Evolutionary conservation across 2,113 vertebrate species (phyloP).

Genomic region (Campylomormyrus numenius): DNA sequence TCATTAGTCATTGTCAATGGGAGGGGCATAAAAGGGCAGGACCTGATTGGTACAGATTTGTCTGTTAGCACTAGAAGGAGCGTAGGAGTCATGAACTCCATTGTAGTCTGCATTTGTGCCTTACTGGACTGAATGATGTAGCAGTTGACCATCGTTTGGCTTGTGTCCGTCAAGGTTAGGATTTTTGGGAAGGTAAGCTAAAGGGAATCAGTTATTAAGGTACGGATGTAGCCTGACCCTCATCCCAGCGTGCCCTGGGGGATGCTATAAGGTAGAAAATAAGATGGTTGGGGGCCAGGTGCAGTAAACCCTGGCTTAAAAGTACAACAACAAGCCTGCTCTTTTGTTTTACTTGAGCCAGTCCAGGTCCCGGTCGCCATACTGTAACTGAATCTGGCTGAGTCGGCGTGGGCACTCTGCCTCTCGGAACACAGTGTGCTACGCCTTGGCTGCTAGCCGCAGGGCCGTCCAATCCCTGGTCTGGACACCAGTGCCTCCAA

Average conservation of each 20-base stretch:
- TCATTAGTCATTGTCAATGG: not conserved
- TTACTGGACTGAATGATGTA: not conserved
- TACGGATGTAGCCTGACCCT: not conserved
- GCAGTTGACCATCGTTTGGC: not conserved
- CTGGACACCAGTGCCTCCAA: not conserved
- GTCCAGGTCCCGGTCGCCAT: not conserved
- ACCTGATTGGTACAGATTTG: not conserved
- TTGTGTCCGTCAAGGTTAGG: not conserved
- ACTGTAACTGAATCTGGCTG: not conserved
- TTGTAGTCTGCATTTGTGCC: not conserved
- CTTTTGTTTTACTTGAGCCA: not conserved
- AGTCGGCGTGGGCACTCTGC: not conserved
- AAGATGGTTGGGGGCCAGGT: not conserved
- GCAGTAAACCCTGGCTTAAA: not conserved
- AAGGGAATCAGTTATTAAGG: not conserved
- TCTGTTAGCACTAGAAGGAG: not conserved
- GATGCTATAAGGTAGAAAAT: not conserved
- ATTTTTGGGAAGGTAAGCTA: not conserved
- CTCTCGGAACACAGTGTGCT: not conserved
- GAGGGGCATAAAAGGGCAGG: not conserved
- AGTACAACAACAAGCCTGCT: not conserved
- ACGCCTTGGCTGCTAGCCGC: not conserved
- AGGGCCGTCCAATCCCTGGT: not conserved
- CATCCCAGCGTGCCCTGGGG: not conserved
- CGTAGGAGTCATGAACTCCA: not conserved